These are phyloP conservation scores for Synergus umbraculus DNA, from an alignment of 2,888 invertebrate species.

Conservation along the genomic window DNA sequence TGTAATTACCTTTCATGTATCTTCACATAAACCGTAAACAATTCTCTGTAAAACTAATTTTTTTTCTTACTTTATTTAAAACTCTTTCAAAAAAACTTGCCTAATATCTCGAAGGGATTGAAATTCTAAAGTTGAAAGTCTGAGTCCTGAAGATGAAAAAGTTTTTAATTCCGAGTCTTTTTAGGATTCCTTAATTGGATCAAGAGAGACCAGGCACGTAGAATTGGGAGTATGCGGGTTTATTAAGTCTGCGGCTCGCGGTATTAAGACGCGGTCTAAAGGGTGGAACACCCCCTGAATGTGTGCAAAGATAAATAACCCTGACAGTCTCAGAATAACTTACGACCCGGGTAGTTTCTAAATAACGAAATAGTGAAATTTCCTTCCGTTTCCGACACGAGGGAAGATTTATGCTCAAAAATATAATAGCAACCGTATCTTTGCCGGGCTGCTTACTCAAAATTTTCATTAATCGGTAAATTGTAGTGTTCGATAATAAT, in stretches of 20 bases:
- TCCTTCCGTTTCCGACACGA: background rate
- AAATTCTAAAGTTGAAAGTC: background rate
- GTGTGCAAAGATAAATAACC: conserved; percentile 72
- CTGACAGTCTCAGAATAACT: conserved; percentile 73
- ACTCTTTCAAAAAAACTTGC: background rate
- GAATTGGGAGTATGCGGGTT: conserved; percentile 63
- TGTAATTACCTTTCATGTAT: background rate
- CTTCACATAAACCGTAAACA: background rate
- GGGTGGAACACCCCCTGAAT: conserved; percentile 62
- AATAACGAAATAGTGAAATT: conserved; percentile 24
- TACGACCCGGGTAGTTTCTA: conserved; percentile 43
- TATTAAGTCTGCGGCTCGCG: conserved; percentile 74
- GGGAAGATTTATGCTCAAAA: background rate
- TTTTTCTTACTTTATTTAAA: background rate
- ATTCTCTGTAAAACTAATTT: background rate
- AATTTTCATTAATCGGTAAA: too few species aligned
- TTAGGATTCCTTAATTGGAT: conserved; percentile 20
- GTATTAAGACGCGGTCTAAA: conserved; percentile 73
- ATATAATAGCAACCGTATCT: too few species aligned
- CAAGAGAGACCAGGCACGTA: conserved; percentile 46
- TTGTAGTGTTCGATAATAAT: too few species aligned
- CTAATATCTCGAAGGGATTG: background rate
- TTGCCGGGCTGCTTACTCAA: too few species aligned
- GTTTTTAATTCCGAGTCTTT: background rate
- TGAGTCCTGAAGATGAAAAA: background rate